Conservation (phyloP, 2,797 vertebrate genomes). For the Rallus crepitans region DNA sequence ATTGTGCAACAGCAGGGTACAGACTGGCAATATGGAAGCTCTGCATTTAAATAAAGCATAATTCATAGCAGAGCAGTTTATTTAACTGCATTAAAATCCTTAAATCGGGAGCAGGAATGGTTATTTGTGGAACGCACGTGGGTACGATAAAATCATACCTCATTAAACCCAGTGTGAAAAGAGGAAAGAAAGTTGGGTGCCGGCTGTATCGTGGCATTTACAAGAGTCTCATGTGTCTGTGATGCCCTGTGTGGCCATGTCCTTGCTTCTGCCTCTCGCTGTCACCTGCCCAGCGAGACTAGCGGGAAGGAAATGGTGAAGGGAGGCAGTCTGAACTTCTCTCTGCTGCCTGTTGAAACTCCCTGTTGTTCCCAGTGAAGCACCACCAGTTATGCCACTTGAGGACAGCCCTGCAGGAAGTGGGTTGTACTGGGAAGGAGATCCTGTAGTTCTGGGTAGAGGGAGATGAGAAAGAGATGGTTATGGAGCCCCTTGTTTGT, state of each 20-base stretch:
- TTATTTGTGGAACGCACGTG: not conserved
- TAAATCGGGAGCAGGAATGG: not conserved
- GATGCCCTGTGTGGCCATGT: not conserved
- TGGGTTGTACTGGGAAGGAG: not conserved
- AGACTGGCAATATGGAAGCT: not conserved
- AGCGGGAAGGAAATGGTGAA: not conserved
- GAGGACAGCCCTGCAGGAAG: not conserved
- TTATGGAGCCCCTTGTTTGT: not conserved
- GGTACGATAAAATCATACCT: not conserved
- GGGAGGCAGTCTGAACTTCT: not conserved
- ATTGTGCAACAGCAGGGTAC: not conserved
- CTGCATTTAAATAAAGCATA: not conserved
- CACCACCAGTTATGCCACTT: not conserved
- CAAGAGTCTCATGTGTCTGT: not conserved
- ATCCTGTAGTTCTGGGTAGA: not conserved
- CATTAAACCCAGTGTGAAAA: not conserved
- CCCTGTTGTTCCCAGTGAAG: not conserved
- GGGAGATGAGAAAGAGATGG: not conserved
- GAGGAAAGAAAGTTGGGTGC: not conserved
- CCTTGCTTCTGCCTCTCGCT: not conserved
- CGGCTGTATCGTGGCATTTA: not conserved
- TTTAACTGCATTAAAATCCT: not conserved
- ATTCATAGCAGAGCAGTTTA: not conserved
- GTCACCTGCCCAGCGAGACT: not conserved
- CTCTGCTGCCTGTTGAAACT: not conserved